Evolutionary conservation across 2,797 vertebrate genomes (phyloP).

Genomic region (Acridotheres tristis): DNA sequence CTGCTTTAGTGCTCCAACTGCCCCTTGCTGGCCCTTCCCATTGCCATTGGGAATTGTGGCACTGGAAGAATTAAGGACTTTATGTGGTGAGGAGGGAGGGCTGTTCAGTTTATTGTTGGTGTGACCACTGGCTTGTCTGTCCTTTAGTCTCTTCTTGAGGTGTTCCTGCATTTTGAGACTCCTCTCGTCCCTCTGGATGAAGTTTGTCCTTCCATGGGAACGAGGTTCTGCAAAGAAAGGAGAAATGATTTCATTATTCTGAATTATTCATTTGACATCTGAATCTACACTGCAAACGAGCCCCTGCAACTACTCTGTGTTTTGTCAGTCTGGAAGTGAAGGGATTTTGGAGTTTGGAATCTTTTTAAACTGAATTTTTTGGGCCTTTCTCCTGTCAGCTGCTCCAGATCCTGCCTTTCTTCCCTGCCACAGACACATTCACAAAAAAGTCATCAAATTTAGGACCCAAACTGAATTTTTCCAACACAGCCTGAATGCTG

Average conservation of each 20-base stretch:
- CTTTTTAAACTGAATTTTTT: not conserved
- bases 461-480: not conserved
- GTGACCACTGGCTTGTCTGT: constrained; percentile 70
- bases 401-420: not conserved
- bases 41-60: constrained; percentile 70
- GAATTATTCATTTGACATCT: not conserved
- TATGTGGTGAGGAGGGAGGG: constrained; percentile 71
- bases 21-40: constrained; percentile 69
- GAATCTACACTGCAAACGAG: not conserved
- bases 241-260: not conserved
- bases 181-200: constrained; percentile 77
- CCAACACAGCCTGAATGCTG: not conserved
- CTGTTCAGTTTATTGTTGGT: constrained; percentile 72
- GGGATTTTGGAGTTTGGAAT: not conserved
- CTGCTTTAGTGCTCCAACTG: constrained; percentile 67
- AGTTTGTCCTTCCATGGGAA: constrained; percentile 72
- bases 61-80: constrained; percentile 53
- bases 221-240: constrained; percentile 63
- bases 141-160: constrained; percentile 79
- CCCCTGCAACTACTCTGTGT: not conserved
- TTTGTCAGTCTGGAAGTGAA: not conserved
- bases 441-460: not conserved
- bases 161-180: constrained; percentile 79
- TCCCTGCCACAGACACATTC: not conserved
- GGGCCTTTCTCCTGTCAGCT: not conserved